A percentile compares a stretch with the other conserved stretches of the same genome.
These are phyloP conservation scores for Temnothorax longispinosus DNA, from an alignment of 1,140 invertebrate genomes.

Conservation along the genomic window DNA sequence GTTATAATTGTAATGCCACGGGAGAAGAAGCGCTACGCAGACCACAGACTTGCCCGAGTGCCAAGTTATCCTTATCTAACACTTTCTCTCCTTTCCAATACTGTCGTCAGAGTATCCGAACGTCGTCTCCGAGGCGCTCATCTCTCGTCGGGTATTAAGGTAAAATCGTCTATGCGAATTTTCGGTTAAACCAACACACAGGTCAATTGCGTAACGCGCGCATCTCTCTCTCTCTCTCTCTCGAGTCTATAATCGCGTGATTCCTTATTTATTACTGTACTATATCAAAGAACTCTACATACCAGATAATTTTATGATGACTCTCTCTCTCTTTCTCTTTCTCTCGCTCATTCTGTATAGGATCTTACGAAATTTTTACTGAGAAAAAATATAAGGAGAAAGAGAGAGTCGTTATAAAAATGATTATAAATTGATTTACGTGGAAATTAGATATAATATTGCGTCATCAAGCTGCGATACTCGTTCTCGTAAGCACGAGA, in stretches of 20 bases:
- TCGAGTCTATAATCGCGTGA: neutral
- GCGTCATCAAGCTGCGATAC: neutral
- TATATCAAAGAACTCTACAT: neutral
- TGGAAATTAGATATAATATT: neutral
- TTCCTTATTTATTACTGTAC: neutral
- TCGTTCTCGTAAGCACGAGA: neutral
- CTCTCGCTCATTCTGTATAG: neutral
- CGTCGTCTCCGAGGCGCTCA: neutral
- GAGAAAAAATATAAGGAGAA: neutral
- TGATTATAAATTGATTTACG: neutral
- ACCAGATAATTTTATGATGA: neutral
- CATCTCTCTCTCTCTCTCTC: neutral
- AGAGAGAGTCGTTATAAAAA: neutral
- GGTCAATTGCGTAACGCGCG: neutral
- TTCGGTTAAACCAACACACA: neutral
- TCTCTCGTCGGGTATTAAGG: neutral
- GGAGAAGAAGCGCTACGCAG: slow-evolving; percentile 1
- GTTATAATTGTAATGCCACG: slow-evolving; percentile 44
- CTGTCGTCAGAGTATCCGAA: neutral
- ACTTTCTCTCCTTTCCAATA: slow-evolving; percentile 56
- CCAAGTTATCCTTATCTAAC: slow-evolving; percentile 44
- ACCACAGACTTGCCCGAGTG: neutral
- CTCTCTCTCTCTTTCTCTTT: neutral
- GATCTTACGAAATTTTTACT: neutral
- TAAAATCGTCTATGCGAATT: neutral